Evolutionary conservation across 53 echinoderm and acorn worm genomes (phyloP).

Genomic region (Henricia sp.): DNA sequence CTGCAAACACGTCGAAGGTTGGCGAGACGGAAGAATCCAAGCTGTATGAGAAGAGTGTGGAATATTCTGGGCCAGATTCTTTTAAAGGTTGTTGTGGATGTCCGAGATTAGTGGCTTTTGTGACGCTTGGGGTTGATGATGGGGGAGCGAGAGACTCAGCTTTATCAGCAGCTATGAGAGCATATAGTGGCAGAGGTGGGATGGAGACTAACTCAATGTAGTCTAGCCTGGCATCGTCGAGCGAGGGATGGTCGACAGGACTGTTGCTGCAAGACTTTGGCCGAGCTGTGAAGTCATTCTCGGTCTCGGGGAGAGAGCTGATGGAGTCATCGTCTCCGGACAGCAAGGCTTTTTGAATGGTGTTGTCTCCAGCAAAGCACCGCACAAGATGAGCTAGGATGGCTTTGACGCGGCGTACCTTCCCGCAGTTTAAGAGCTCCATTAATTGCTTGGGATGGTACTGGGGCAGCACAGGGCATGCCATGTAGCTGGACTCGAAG

Average conservation of each 20-base stretch:
- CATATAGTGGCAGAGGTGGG: conserved; percentile 96
- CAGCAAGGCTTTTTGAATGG: conserved; percentile 76
- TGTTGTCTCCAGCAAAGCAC: conserved; percentile 94
- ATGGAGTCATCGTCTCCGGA: conserved; percentile 66
- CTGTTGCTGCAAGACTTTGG: conserved; percentile 76
- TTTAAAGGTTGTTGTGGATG: neutral
- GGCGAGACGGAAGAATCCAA: conserved; percentile 65
- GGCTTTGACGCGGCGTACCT: conserved; percentile 93
- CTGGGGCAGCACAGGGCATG: conserved; percentile 94
- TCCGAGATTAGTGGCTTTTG: conserved; percentile 55
- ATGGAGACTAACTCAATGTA: conserved; percentile 95
- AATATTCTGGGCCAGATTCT: conserved; percentile 77
- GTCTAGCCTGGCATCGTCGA: conserved; percentile 82
- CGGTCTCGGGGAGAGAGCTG: conserved; percentile 55
- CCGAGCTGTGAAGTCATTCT: conserved; percentile 68
- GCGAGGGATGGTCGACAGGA: conserved; percentile 75
- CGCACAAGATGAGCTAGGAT: conserved; percentile 95
- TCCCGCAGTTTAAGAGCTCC: conserved; percentile 97
- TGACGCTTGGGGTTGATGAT: conserved; percentile 66
- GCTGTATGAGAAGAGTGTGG: conserved; percentile 84
- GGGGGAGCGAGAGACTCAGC: conserved; percentile 62
- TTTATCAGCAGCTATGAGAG: conserved; percentile 85
- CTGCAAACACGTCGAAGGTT: conserved; percentile 72
- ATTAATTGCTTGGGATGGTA: conserved; percentile 96
- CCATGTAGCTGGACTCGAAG: conserved; percentile 86